Evolutionary conservation across 2,797 vertebrate genomes (phyloP), one percentile per base, ranked within the genome.

Genomic region (Enteromius argenteus): DNA sequence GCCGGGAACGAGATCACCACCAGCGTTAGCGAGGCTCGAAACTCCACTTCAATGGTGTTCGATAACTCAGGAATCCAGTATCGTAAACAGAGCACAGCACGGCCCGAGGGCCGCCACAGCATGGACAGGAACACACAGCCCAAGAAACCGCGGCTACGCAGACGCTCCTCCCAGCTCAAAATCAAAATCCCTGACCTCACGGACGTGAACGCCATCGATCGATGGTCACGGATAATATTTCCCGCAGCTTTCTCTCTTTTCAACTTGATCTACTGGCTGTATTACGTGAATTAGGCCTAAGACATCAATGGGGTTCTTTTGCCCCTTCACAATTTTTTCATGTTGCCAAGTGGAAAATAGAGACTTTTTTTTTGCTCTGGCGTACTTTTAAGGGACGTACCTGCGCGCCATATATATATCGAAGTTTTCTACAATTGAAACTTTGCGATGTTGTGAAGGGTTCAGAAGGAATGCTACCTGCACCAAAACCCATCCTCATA

Each of bases 161-260:
- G 98, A 88, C 95, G 98, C 86, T 99, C 98, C 37, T 99, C 98
- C 0, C 98, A 99, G 90, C 94, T 99, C 86, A 98, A 97, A 92
- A 99, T 99, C 89, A 99, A 99, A 95, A 99, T 99, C 93, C 98
- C 98, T 0, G 97, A 99, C 92, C 96, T 99, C 87, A 99, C 98
- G 0, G 98, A 99, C 87, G 98, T 99, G 89, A 99, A 99, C 88
- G 93, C 98, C 92, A 99, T 99, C 64, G 98, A 99, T 94, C 96
- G 98, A 91, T 99, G 96, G 97, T 99, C 98, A 89, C 95, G 98
- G 91, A 96, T 99, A 91, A 97, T 99, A 91, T 99, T 99, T 91
- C 98, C 98, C 3, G 95, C 95, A 90, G 95, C 94, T 9, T 99
- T 99, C 94, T 98, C 97, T 91, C 96, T 99, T 90, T 99, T 99